These are phyloP conservation scores for Aromia moschata DNA, from an alignment of 2,888 invertebrate genomes.

Conservation along the genomic window DNA sequence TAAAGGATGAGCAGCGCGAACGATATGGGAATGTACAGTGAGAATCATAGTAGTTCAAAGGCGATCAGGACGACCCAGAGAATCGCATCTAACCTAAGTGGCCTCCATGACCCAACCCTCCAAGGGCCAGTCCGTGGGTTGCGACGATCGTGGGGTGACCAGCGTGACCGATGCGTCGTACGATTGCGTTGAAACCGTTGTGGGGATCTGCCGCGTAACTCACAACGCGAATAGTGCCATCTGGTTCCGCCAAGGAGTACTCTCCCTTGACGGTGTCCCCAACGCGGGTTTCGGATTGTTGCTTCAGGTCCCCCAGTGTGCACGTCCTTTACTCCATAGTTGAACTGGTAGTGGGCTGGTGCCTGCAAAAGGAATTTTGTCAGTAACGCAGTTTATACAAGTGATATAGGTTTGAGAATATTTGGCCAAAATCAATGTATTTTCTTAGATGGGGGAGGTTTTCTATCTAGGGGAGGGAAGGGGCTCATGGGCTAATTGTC, in stretches of 20 bases:
- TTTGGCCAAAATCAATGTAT: too few relatives aligned
- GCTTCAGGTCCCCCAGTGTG: conserved; percentile 69
- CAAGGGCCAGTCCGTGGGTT: conserved; percentile 29
- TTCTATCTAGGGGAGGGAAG: too few relatives aligned
- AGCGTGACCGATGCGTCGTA: conserved; percentile 71
- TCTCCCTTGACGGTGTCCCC: conserved; percentile 65
- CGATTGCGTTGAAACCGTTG: conserved; percentile 70
- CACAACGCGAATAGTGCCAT: conserved; percentile 67
- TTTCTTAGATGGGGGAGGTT: too few relatives aligned
- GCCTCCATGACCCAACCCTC: conserved; percentile 32
- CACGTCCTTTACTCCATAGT: conserved; percentile 68
- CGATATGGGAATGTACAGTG: conserved; percentile 8
- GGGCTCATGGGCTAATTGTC: too few relatives aligned
- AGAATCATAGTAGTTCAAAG: not conserved
- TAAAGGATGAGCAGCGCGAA: conserved; percentile 18
- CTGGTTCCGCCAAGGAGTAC: conserved; percentile 39
- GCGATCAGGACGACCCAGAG: not conserved
- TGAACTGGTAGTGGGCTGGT: conserved; percentile 65
- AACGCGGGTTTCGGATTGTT: conserved; percentile 67
- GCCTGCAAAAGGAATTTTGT: too few relatives aligned
- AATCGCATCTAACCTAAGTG: conserved; percentile 30
- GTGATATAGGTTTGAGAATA: too few relatives aligned
- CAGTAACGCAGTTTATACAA: too few relatives aligned
- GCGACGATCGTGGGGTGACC: conserved; percentile 26
- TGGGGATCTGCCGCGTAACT: conserved; percentile 72